Conservation (phyloP, 2,113 vertebrate species). For the western clawed frog (Xenopus tropicalis) region UCB_Xtro_10.0 CM004446.2:105086001-105086500, state of each 20-base stretch:
- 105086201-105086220: constrained; percentile 30
- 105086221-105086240: not conserved
- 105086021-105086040: constrained; percentile 78
- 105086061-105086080: constrained; percentile 85
- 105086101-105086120: constrained; percentile 73
- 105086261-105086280: not conserved
- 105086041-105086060: constrained; percentile 84
- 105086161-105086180: constrained; percentile 76
- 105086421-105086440: no score
- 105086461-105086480: no score
- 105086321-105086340: no score
- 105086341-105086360: no score
- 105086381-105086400: no score
- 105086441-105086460: not conserved
- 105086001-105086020: constrained; percentile 66
- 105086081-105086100: constrained; percentile 71
- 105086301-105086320: no score
- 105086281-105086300: not conserved
- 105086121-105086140: constrained; percentile 71
- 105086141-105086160: constrained; percentile 64
- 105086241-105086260: constrained; percentile 9
- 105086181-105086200: constrained; percentile 59
- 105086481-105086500: no score
- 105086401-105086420: no score
- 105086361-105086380: no score